Evolutionary conservation across 2,888 invertebrate species (phyloP).

Genomic region (Cheilosia impressa): DNA sequence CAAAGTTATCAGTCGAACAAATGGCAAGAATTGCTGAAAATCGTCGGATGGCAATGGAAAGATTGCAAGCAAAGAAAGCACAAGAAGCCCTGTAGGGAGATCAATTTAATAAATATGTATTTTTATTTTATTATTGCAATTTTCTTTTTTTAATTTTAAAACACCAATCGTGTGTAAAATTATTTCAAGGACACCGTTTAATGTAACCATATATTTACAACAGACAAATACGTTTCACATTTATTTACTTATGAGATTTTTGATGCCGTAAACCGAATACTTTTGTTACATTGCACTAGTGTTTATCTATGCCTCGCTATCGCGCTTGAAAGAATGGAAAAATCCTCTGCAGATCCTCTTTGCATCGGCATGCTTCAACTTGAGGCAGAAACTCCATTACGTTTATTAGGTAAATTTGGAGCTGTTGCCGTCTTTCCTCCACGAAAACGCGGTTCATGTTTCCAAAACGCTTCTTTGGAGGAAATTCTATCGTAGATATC

Average conservation of each 20-base stretch:
- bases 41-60: constrained; percentile 87
- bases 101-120: neutral
- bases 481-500: constrained; percentile 93
- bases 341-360: constrained; percentile 90
- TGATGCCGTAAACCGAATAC: neutral
- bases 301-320: constrained; percentile 54
- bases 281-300: constrained; percentile 76
- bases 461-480: constrained; percentile 96
- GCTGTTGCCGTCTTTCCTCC: constrained; percentile 91
- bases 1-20: constrained; percentile 86
- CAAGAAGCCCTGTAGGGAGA: constrained; percentile 26
- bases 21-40: constrained; percentile 89
- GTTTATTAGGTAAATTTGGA: constrained; percentile 94
- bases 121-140: neutral
- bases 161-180: too few species aligned
- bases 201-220: neutral
- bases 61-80: constrained; percentile 84
- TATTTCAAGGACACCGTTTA: neutral
- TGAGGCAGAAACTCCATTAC: constrained; percentile 92
- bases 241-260: too few species aligned
- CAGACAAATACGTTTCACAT: too few species aligned
- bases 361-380: constrained; percentile 89
- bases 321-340: constrained; percentile 94
- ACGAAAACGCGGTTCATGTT: constrained; percentile 95
- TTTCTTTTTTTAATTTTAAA: too few species aligned